Percentiles rank a stretch among this genome's conserved stretches.
Evolutionary conservation across 2,113 vertebrate species (phyloP).

Genomic region (Carassius auratus): DNA sequence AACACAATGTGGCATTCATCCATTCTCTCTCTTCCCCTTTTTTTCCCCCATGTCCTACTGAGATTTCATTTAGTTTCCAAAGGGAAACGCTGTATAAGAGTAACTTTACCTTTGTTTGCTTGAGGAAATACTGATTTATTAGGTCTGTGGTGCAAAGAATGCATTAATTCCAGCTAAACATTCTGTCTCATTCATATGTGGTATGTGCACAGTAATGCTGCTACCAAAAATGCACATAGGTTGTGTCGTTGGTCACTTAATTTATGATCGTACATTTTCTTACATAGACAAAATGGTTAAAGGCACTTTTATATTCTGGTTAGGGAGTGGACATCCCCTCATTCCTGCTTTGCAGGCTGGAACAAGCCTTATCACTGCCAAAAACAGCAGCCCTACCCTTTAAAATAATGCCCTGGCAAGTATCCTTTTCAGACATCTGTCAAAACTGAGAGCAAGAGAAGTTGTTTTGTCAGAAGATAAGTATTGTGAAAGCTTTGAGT

Average conservation of each 20-base stretch:
- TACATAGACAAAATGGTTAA: background rate
- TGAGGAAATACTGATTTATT: background rate
- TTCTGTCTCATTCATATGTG: background rate
- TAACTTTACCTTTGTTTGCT: background rate
- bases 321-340: background rate
- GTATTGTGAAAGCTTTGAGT: constrained; percentile 48
- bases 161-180: background rate
- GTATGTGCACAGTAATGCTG: background rate
- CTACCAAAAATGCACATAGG: background rate
- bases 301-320: background rate
- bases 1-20: constrained; percentile 1
- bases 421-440: background rate
- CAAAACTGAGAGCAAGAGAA: background rate
- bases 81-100: background rate
- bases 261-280: background rate
- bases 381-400: constrained; percentile 15
- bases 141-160: background rate
- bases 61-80: background rate
- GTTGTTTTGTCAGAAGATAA: background rate
- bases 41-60: background rate
- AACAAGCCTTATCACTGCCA: background rate
- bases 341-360: background rate
- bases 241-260: background rate
- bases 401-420: background rate
- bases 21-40: constrained; percentile 18